Percentiles rank a stretch among this genome's conserved stretches.
These are phyloP conservation scores for Diarsia rubi DNA, from an alignment of 2,888 invertebrate genomes.

Conservation along the genomic window DNA sequence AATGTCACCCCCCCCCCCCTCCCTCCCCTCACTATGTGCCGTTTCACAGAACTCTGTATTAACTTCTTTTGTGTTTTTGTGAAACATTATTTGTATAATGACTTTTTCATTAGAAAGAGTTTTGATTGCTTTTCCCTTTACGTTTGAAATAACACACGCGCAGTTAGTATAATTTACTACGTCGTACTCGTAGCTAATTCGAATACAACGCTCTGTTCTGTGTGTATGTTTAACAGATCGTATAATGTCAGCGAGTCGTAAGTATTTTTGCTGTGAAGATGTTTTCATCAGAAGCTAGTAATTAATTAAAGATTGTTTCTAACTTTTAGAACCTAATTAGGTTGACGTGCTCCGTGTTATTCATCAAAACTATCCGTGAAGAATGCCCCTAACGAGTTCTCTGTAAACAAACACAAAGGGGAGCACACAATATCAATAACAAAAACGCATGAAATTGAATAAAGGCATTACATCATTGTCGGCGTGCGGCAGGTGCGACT, in stretches of 20 bases:
- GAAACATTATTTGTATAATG: conserved; percentile 51
- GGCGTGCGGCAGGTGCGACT: conserved; percentile 76
- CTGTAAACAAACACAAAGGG: conserved; percentile 43
- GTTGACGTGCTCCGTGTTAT: conserved; percentile 28
- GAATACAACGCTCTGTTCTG: conserved; percentile 1
- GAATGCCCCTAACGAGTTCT: conserved; percentile 44
- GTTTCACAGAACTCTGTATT: conserved; percentile 47
- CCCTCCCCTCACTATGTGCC: conserved; percentile 14
- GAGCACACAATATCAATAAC: conserved; percentile 50
- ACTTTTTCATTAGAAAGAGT: conserved; percentile 46
- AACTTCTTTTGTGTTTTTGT: conserved; percentile 52
- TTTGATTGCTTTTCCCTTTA: conserved; percentile 49
- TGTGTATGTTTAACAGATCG: no score
- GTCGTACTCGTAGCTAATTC: neutral
- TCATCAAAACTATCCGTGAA: conserved; percentile 15
- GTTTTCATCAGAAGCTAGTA: conserved; percentile 1
- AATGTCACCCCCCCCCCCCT: conserved; percentile 45
- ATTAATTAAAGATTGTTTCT: conserved; percentile 9
- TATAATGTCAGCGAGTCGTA: neutral
- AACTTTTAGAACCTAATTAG: conserved; percentile 32
- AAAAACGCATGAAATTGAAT: conserved; percentile 60
- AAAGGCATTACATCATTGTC: conserved; percentile 56
- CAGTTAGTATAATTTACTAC: no score
- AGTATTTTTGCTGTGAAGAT: neutral
- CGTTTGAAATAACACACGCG: conserved; percentile 27